Evolutionary conservation across 2,888 invertebrate genomes (phyloP).

Genomic region (Drosophila borealis): DNA sequence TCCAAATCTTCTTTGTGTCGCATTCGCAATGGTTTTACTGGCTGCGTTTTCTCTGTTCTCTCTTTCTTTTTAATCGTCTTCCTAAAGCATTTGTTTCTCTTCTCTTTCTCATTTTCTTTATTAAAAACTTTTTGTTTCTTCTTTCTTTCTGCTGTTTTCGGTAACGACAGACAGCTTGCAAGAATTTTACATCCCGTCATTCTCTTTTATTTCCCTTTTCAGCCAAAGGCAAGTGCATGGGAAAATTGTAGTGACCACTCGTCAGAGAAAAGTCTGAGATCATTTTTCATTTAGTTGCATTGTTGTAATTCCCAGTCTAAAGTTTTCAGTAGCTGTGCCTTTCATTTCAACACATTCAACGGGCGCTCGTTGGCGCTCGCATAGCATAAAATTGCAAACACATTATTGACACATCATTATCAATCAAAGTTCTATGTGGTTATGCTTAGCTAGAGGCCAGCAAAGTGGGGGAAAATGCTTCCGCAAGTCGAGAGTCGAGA

Average conservation of each 20-base stretch:
- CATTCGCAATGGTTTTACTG: neutral
- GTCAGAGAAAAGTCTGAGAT: slow-evolving; percentile 2
- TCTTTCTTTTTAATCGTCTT: neutral
- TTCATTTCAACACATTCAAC: slow-evolving; percentile 27
- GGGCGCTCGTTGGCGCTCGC: slow-evolving; percentile 35
- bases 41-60: too few species aligned
- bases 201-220: neutral
- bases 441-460: slow-evolving; percentile 16
- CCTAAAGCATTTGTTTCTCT: neutral
- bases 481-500: slow-evolving; percentile 37
- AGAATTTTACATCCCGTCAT: neutral
- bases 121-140: too few species aligned
- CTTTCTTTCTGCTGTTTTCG: too few species aligned
- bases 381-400: slow-evolving; percentile 72
- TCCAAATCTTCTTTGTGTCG: neutral
- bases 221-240: neutral
- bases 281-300: slow-evolving; percentile 15
- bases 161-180: too few species aligned
- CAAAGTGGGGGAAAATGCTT: slow-evolving; percentile 47
- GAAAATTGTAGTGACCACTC: neutral
- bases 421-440: slow-evolving; percentile 60
- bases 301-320: neutral
- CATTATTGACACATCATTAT: slow-evolving; percentile 83
- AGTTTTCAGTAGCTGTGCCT: slow-evolving; percentile 22
- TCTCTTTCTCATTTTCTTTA: neutral